These are phyloP conservation scores for Ictidomys tridecemlineatus DNA, from an alignment of 2,113 vertebrate species.

Conservation along the genomic window DNA sequence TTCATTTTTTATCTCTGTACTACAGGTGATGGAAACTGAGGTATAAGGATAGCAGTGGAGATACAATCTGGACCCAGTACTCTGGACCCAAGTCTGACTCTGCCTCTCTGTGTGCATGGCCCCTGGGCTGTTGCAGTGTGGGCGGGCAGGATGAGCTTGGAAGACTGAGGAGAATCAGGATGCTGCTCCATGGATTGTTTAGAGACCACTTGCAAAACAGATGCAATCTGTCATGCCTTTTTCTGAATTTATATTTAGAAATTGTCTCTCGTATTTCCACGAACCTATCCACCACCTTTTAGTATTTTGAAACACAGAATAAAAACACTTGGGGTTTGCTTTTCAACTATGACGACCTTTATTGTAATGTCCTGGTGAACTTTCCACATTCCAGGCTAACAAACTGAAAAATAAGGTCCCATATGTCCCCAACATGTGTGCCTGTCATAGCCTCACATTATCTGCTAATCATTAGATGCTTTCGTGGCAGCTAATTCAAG, in stretches of 20 bases:
- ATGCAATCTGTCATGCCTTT: neutral
- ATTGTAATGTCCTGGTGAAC: neutral
- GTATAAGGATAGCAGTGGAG: neutral
- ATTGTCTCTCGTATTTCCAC: neutral
- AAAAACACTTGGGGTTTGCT: neutral
- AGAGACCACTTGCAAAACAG: neutral
- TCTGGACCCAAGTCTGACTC: neutral
- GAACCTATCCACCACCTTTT: neutral
- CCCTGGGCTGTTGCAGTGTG: no score
- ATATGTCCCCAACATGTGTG: neutral
- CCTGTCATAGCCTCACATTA: accelerated
- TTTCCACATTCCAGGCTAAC: neutral
- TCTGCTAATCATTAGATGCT: neutral
- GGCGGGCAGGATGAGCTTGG: accelerated
- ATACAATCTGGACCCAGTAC: accelerated
- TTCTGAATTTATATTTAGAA: neutral
- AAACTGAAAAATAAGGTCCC: neutral
- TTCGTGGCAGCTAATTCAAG: neutral
- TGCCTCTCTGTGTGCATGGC: accelerated
- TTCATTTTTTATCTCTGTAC: neutral
- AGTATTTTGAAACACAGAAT: constrained; percentile 13
- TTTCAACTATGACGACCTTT: neutral
- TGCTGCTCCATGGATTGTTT: neutral
- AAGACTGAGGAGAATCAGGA: no score
- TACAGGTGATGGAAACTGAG: neutral